phyloP scores from a whole-genome alignment of 2,888 invertebrate genomes.

The Hesperia comma region DNA sequence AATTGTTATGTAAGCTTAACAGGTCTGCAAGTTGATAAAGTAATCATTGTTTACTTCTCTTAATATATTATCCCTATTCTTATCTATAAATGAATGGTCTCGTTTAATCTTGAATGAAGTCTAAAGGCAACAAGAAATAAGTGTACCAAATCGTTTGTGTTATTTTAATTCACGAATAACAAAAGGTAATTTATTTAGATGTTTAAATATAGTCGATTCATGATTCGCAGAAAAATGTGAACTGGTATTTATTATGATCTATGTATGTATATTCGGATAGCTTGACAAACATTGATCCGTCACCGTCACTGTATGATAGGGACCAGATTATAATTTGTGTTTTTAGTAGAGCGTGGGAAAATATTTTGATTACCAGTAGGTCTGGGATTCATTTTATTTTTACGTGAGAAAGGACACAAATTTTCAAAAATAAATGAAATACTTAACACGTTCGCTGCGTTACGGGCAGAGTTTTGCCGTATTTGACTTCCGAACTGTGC shows the following conservation, averaged over 20 bases:
- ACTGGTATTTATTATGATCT: not conserved
- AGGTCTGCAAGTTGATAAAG: not conserved
- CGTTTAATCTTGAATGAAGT: conserved; percentile 1
- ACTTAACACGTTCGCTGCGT: no score
- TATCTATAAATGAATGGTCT: conserved; percentile 8
- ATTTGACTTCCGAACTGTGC: no score
- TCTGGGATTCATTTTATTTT: no score
- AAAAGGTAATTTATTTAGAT: not conserved
- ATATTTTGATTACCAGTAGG: no score
- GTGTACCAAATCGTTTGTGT: conserved; percentile 7
- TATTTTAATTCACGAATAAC: conserved; percentile 1
- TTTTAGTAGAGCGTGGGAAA: not conserved
- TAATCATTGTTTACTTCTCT: conserved; percentile 1
- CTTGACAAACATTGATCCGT: not conserved
- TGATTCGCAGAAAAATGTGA: not conserved
- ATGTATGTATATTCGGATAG: not conserved
- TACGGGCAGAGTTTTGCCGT: no score
- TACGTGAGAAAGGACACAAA: no score
- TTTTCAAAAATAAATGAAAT: no score
- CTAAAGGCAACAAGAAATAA: not conserved
- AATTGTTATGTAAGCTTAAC: not conserved
- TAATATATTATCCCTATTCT: conserved; percentile 9
- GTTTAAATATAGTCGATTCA: conserved; percentile 3
- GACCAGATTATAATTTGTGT: not conserved
- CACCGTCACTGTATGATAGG: not conserved